Base-by-base conservation (phyloP, 2,113 vertebrate genomes). In the Cichladusa arquata region DNA sequence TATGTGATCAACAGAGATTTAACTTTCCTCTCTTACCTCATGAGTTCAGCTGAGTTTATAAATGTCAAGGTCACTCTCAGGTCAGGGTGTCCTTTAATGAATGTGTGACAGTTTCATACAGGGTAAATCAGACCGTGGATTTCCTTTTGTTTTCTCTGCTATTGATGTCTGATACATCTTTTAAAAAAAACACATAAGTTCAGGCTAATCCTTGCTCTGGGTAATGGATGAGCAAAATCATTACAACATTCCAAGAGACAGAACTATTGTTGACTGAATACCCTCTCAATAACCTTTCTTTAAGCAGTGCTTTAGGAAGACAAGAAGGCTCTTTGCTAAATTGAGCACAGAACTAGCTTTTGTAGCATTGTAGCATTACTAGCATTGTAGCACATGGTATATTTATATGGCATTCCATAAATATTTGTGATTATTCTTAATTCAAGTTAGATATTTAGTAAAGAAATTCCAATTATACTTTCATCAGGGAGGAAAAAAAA, bases 241-340 rank as follows among this genome's bases (percentile, higher is more conserved):
- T 95, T 95, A 87, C 79, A 88, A 80, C 84, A 69, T 95, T 92
- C 81, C 60, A 65, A 81, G 94, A 83, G 86, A 94, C 2, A 91
- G 92, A 91, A 95, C 93, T 84, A 88, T 92, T 95, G 92, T 97
- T 91, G 90, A 95, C 96, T 96, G 92, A 95, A 97, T 95, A 95
- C 93, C 90, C 95, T 93, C 95, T 95, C 92, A 96, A 90, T 97
- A 94, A 97, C 93, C 96, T 95, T 97, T 96, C 88, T 95, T 95
- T 76, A 85, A 94, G 93, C 67, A 92, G 60, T 44, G 54, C 51
- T 86, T 90, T 89, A 74, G 42, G 88, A 79, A 89, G 73, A 72
- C 86, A 80, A 57, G 73, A 92, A 82, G 44, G 53, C 76, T 96
- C 28, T 90, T 48, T 88, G 80, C 78, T 78, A 67, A 95, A 94